A percentile compares a stretch with the other conserved stretches of the same genome.
phyloP scores from a whole-genome alignment of 2,797 vertebrate species.

The Carduelis carduelis region DNA sequence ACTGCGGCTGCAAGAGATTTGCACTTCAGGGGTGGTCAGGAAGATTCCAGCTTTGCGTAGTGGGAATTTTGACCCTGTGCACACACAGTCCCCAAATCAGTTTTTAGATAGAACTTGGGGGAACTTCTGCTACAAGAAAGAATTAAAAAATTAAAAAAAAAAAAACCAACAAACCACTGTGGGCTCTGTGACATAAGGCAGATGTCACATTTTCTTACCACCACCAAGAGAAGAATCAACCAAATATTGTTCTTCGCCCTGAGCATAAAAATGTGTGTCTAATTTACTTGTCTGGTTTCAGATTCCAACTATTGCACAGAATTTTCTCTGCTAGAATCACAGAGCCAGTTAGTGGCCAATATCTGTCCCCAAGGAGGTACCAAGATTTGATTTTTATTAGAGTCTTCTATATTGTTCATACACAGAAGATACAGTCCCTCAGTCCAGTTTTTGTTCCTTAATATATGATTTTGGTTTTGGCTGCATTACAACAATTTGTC shows the following conservation, averaged over 20 bases:
- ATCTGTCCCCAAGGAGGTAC: neutral
- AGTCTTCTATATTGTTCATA: neutral
- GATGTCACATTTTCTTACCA: neutral
- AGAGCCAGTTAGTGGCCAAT: neutral
- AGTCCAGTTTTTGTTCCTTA: neutral
- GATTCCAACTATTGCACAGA: neutral
- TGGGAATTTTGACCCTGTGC: neutral
- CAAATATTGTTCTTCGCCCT: neutral
- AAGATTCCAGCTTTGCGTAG: neutral
- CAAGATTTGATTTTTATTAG: slow-evolving; percentile 24
- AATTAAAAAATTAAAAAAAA: neutral
- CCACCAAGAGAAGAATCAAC: neutral
- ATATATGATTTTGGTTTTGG: slow-evolving; percentile 9
- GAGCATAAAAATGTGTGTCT: neutral
- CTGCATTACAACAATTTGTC: slow-evolving; percentile 1
- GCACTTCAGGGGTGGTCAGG: neutral
- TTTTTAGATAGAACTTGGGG: neutral
- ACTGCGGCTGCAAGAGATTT: neutral
- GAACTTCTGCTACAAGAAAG: neutral
- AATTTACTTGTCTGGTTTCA: slow-evolving; percentile 13
- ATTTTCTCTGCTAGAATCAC: slow-evolving; percentile 19
- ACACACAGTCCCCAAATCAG: rapidly evolving
- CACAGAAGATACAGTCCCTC: neutral
- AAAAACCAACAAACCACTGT: neutral
- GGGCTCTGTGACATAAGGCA: neutral